Base-by-base conservation (phyloP, 2,888 invertebrate genomes). In the Plusia festucae region DNA sequence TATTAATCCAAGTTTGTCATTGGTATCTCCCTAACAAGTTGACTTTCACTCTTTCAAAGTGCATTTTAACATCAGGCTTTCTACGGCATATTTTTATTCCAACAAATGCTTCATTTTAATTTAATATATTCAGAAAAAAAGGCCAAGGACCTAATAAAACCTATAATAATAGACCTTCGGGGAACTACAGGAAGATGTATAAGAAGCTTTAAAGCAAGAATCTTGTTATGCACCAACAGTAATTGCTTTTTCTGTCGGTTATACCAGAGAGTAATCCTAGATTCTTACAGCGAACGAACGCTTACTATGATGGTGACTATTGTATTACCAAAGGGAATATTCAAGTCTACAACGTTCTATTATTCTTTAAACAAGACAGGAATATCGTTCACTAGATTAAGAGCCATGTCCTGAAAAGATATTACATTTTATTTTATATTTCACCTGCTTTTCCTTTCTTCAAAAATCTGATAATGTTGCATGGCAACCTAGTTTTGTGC, bases 181-280 rank as follows among this genome's bases (percentile, higher is more conserved):
- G 46, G 46, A 30, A 20, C n/a, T 9, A 9, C 11, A 18, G 20
- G 18, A 18, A 18, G 46, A 18, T 18, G 60, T 65, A 60, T 65
- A 78, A 70, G 73, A 54, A 49, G 60, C 30, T 34, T 53, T 53
- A 53, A 49, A 46, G 46, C 46, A 24, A 69, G 59, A 59, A 57
- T 70, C 70, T 76, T 74, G 76, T 78, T 82, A 65, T 74, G 78
- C 78, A 76, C 69, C 76, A 80, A 65, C 60, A 57, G 73, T 75
- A 80, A 77, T 80, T 82, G 74, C 78, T 80, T 81, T 80, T 76
- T 62, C 68, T 58, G 52, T 63, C 62, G 40, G 60, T 77, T 60
- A 68, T 62, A 65, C 44, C 53, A 70, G 70, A 66, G 58, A 70
- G 76, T 70, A 79, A 74, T 79, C 65, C 60, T 69, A 76, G 76